These are phyloP conservation scores for Peromyscus melanophrys DNA, from an alignment of 2,797 vertebrate genomes.

Conservation along the genomic window DNA sequence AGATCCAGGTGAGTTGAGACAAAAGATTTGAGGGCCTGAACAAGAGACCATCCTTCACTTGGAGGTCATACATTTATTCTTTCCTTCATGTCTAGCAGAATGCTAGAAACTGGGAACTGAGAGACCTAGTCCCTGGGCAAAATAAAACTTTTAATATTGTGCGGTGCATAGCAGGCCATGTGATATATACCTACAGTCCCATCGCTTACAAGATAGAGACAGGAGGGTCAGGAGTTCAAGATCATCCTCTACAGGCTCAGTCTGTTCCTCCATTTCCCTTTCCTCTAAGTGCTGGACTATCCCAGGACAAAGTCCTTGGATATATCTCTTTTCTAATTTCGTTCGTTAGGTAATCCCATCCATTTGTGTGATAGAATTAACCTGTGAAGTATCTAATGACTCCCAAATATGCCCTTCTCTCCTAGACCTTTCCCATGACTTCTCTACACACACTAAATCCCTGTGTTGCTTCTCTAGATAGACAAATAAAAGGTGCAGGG, in stretches of 20 bases:
- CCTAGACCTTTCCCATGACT: not conserved
- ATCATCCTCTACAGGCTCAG: not conserved
- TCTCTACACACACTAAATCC: not conserved
- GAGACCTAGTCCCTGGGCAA: not conserved
- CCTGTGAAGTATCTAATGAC: not conserved
- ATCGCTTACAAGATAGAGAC: not conserved
- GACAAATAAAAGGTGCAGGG: not conserved
- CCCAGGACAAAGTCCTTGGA: not conserved
- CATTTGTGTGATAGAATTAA: not conserved
- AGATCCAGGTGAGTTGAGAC: slow-evolving; percentile 91
- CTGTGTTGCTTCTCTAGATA: not conserved
- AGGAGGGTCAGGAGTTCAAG: not conserved
- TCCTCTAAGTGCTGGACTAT: not conserved
- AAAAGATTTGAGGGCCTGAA: slow-evolving; percentile 35
- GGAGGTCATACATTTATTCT: slow-evolving; percentile 40
- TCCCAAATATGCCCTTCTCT: not conserved
- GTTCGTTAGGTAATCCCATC: not conserved
- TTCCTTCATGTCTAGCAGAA: slow-evolving; percentile 3
- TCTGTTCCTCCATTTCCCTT: slow-evolving; percentile 31
- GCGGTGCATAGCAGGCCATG: not conserved
- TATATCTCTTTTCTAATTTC: not conserved
- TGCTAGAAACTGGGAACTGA: slow-evolving; percentile 35
- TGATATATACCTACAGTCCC: not conserved
- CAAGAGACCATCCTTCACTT: not conserved
- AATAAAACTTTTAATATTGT: not conserved